These are phyloP conservation scores for Brevimyrus niger DNA, from an alignment of 2,113 vertebrate genomes.

Conservation along the genomic window DNA sequence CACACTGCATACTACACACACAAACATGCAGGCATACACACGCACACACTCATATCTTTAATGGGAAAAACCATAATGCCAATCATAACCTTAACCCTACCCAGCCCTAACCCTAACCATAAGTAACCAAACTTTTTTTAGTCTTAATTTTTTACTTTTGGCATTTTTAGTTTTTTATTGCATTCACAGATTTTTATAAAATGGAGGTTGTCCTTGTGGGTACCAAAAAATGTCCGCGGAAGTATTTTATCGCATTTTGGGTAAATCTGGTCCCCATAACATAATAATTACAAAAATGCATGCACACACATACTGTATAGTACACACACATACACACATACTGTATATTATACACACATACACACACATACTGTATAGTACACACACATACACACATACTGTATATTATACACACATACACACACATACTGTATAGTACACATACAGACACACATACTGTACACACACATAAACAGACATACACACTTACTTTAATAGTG, in stretches of 20 bases:
- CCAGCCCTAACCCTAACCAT: too few species aligned
- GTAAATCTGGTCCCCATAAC: too few species aligned
- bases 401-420: not conserved
- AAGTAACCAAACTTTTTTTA: too few species aligned
- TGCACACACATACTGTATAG: not conserved
- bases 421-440: not conserved
- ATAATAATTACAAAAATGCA: too few species aligned
- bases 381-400: not conserved
- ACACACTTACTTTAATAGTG: constrained; percentile 28
- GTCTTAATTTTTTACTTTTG: too few species aligned
- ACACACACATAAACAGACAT: not conserved
- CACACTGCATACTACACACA: not conserved
- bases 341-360: not conserved
- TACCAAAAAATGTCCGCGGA: too few species aligned
- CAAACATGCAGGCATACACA: not conserved
- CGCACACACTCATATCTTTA: not conserved
- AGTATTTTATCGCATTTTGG: too few species aligned
- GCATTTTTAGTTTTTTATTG: too few species aligned
- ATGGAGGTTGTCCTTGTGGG: too few species aligned
- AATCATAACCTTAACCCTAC: too few species aligned
- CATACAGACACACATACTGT: not conserved
- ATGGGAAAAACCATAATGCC: too few species aligned
- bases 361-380: not conserved
- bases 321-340: not conserved
- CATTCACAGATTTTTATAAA: too few species aligned